These are phyloP conservation scores for Podarcis siculus DNA, from an alignment of 2,797 vertebrate species.

Conservation along the genomic window DNA sequence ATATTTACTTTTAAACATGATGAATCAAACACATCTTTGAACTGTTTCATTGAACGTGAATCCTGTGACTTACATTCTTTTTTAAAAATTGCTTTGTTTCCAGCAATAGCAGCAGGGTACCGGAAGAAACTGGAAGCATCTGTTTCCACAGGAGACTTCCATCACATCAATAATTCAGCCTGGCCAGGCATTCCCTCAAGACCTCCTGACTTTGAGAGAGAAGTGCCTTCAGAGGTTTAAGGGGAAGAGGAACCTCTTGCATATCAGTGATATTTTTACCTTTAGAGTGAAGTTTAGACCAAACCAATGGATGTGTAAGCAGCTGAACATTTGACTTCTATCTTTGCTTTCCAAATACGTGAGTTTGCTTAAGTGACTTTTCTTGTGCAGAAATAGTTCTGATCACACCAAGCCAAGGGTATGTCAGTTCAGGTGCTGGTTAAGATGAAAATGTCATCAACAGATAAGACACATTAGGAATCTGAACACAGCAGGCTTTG, in stretches of 20 bases:
- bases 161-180: conserved; percentile 66
- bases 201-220: conserved; percentile 39
- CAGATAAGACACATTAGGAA: conserved; percentile 14
- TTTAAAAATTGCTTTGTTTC: conserved; percentile 65
- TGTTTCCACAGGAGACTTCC: conserved; percentile 69
- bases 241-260: conserved; percentile 42
- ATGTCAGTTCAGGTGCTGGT: conserved; percentile 37
- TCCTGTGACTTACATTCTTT: conserved; percentile 29
- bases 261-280: conserved; percentile 60
- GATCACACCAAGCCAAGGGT: conserved; percentile 37
- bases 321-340: conserved; percentile 24
- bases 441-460: conserved; percentile 34
- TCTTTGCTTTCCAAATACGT: conserved; percentile 45
- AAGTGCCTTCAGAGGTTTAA: conserved; percentile 55
- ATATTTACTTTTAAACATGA: conserved; percentile 59
- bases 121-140: conserved; percentile 68
- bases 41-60: conserved; percentile 20
- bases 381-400: conserved; percentile 43
- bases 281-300: conserved; percentile 26
- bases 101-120: conserved; percentile 32
- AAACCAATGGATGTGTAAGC: conserved; percentile 37
- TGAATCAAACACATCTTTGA: conserved; percentile 57
- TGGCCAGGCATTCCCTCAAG: conserved; percentile 53
- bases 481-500: conserved; percentile 37
- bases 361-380: conserved; percentile 49